Base-by-base conservation (phyloP, 1,140 invertebrate species). In the Drosophila ananassae region DNA sequence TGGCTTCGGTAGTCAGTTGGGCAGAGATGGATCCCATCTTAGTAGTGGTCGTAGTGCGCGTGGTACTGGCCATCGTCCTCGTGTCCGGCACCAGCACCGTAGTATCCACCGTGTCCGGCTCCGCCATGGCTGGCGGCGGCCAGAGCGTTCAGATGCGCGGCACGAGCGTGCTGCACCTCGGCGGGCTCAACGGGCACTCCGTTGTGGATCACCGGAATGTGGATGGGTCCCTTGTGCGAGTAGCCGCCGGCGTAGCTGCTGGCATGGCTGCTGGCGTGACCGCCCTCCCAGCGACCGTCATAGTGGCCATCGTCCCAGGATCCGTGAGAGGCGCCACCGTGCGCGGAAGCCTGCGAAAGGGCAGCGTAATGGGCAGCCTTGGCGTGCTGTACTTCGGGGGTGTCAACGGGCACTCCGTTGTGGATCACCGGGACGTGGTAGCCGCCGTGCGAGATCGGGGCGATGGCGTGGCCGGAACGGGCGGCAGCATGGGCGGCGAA, bases 301-400 rank as follows among this genome's bases (percentile, higher is more conserved):
- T 89, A 89, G 47, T 48, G 73, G 9, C 87, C 90, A 67, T 83
- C 83, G 10, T 90, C 84, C 80, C 85, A 89, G 55, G 85, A 80
- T 63, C 72, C 77, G 63, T 89, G 79, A 0, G 83, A 82, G 46
- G 74, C 64, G 48, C 79, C 68, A 46, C 76, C 63, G 21, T 85
- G 74, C 2, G 92, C 92, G 1, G 93, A 92, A 8, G 93, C 93
- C 46, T 93, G 91, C 2, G 93, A 93, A 7, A 93, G 64, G 13
- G 94, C 93, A n/a, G 93, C 93, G 56, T 92, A 91, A 77, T 94
- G 94, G 7, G 93, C 93, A n/a, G 93, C 93, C 75, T 94, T 94
- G 21, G 94, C 94, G 73, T 93, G 93, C 59, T 93, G 93, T 2
- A 94, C 94, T 74, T 94, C 94, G 44, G 93, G 93, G 4, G 94